Base-by-base conservation (phyloP, 2,888 invertebrate species). In the Conistra vaccinii region DNA sequence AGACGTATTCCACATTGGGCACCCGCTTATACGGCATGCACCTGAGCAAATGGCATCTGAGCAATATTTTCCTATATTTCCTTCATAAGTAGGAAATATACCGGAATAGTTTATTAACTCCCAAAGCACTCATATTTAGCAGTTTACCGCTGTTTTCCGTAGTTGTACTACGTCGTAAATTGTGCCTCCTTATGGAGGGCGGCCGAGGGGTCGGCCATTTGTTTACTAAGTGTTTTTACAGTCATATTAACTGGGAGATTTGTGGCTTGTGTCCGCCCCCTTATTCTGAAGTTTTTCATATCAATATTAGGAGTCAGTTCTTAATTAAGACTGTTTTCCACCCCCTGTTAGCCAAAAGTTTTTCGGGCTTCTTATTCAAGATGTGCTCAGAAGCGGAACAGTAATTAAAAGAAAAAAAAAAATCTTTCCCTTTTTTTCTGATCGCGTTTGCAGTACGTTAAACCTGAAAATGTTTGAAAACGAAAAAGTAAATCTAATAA, bases 231-330 rank as follows among this genome's bases (percentile, higher is more conserved):
- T 73, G 65, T 51, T 69, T 32, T 72, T 63, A 75, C 57, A 62
- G 58, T 53, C 77, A 55, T 76, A 80, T 65, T 77, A 73, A 73
- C 66, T 77, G 55, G 51, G 35, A 62, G 60, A 76, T 85, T 83
- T 78, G 73, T 80, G 71, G 74, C 32, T 55, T 69, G 20, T 48
- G 42, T 14, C 23, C 26, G 29, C 39, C 53, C 51, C 10, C 23
- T 45, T 53, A 32, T 58, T 42, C 17, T 9, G 45, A 63, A 32
- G 53, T 17, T 48, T 65, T 35, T 55, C n/a, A 62, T 35, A 61
- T 29, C 9, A 69, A 12, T 60, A 45, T 76, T 57, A 48, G 9
- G 3, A 3, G 32, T 20, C 6, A 9, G 42, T 23, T 7, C 53
- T n/a, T 26, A n/a, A 45, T n/a, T 4, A 42, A 10, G 9, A n/a